Evolutionary conservation across 2,888 invertebrate species (phyloP).

Genomic region (Apamea monoglypha): DNA sequence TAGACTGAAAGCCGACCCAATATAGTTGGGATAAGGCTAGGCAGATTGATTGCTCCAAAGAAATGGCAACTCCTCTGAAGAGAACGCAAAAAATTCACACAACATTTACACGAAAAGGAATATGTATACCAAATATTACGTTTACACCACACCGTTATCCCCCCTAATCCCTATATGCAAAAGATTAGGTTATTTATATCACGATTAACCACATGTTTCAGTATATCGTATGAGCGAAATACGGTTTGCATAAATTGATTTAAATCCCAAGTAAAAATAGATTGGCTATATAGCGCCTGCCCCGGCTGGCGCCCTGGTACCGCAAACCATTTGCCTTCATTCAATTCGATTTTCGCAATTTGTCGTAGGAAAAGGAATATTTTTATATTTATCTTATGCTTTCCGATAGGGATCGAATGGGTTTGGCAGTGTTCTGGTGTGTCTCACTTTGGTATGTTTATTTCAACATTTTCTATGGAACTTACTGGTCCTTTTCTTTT

Average conservation of each 20-base stretch:
- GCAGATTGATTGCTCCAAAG: neutral
- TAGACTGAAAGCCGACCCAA: too few species aligned
- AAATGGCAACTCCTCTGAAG: neutral
- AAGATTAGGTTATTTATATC: constrained; percentile 37
- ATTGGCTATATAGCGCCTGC: constrained; percentile 36
- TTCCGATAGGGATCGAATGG: constrained; percentile 2
- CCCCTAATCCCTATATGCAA: constrained; percentile 3
- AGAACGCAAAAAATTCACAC: neutral
- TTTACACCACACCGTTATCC: constrained; percentile 3
- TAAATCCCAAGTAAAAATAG: constrained; percentile 48
- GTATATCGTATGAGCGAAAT: constrained; percentile 19
- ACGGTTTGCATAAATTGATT: constrained; percentile 38
- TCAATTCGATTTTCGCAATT: constrained; percentile 40
- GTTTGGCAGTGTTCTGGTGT: constrained; percentile 5
- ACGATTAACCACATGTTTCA: constrained; percentile 30
- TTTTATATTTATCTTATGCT: constrained; percentile 37
- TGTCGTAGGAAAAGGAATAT: constrained; percentile 28
- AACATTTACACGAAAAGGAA: neutral
- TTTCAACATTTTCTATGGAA: neutral
- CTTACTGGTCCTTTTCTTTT: neutral
- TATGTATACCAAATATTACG: neutral
- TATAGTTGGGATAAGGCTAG: neutral
- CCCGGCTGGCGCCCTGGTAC: constrained; percentile 16
- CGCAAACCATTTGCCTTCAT: constrained; percentile 44
- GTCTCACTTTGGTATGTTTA: neutral